Evolutionary conservation across 2,113 vertebrate species (phyloP), one percentile per base, ranked within the genome.

Genomic region (Glareola pratincola): DNA sequence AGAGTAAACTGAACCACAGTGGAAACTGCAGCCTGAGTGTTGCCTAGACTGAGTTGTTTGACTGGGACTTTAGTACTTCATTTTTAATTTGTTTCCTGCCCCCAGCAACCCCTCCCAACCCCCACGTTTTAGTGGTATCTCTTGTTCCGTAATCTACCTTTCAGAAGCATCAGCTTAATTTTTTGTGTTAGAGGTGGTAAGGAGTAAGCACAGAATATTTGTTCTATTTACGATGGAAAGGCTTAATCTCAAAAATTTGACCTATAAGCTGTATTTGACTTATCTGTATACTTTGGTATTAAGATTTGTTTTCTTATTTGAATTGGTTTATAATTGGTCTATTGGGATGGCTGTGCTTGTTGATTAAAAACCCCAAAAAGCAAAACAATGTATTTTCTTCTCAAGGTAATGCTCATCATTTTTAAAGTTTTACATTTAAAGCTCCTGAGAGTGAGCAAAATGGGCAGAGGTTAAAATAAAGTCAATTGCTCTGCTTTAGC

Each of bases 291-390:
- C 63, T 90, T 60, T 45, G 36, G 22, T 45, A 62, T 37, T 68
- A 76, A 84, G 18, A 60, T 39, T 84, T 78, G 27, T 66, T 96
- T 94, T 93, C 57, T 64, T 93, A 23, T 71, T 94, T 86, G 64
- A 56, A 39, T 41, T 53, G n/a, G 20, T 87, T 95, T 89, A 36
- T 94, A 84, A 85, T 79, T 96, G 86, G 60, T 59, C 91, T 91
- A 0, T 34, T 85, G 95, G 86, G 80, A 91, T 90, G 53, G 20
- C 39, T 6, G 5, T 82, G 51, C 45, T 66, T 72, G 73, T 75
- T 94, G 92, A 89, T 94, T 88, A 83, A 92, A 93, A 76, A 17
- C 20, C 0, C 1, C 13, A 84, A 69, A 63, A 76, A 36, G 12
- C 36, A 50, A 81, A 88, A 10, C n/a, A 36, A 41, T 59, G 9